Evolutionary conservation across 2,888 invertebrate species (phyloP), one percentile per base, ranked within the genome.

Genomic region (Heliconius sara): DNA sequence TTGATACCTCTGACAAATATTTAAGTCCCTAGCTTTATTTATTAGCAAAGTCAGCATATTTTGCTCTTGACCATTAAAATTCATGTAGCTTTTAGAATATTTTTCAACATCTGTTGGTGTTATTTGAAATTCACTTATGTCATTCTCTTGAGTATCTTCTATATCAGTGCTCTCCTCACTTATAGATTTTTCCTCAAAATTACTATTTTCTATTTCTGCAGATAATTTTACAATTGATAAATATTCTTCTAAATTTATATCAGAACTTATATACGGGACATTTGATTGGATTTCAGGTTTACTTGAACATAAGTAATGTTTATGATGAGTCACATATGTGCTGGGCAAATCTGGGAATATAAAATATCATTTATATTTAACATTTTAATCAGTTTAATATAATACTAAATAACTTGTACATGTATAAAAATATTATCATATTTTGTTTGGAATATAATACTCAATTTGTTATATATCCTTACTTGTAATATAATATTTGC

Each of bases 11-110:
- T 89, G 88, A 78, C 91, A 91, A 76, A 90, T 89, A 67, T 85
- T 86, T 3, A 92, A 83, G 83, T 91, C 91, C 25, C 87, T 84
- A 1, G 86, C 86, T 84, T 92, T 92, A 78, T 91, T 91, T 19
- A 88, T 81, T 57, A 92, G 79, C 2, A 91, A 83, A 80, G 87
- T 88, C 60, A 91, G 83, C 5, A 89, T 86, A 81, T 92, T 92
- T 79, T 86, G 88, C 79, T 88, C 84, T 67, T 83, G 83, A 0
- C 87, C 90, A 39, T 83, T 78, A 2, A 90, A 79, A 5, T 80
- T 84, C 2, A 91, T 82, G 81, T 84, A 88, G 82, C 86, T 86
- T 57, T 88, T 84, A 0, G 90, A 86, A 83, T 89, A 91, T 75
- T 88, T 86, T 74, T 91, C 87, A 60, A 91, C 87, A 80, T 91